phyloP scores from a whole-genome alignment of 2,888 invertebrate genomes.

The Eulithis testata region DNA sequence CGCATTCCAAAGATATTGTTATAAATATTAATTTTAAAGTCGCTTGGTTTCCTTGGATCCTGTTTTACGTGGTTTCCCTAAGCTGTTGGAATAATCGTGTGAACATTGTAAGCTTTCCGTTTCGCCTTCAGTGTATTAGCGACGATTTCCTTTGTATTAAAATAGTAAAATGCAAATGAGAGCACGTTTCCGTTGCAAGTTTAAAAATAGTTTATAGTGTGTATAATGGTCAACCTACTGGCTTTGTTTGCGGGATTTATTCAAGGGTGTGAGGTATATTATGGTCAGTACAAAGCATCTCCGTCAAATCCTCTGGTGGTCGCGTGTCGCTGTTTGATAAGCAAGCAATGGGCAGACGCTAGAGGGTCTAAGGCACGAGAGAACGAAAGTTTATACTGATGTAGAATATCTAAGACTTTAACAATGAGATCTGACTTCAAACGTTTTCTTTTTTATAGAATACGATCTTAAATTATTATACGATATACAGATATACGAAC shows the following conservation, averaged over 20 bases:
- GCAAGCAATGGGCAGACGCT: conserved; percentile 61
- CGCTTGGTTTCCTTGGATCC: neutral
- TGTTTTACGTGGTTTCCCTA: neutral
- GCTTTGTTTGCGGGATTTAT: conserved; percentile 22
- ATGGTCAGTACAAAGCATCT: conserved; percentile 66
- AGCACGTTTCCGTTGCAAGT: conserved; percentile 36
- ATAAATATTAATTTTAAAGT: conserved; percentile 45
- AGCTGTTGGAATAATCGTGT: conserved; percentile 13
- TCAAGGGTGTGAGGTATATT: conserved; percentile 37
- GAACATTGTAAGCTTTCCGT: conserved; percentile 21
- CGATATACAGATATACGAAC: too few species aligned
- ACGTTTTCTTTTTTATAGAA: too few species aligned
- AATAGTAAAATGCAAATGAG: conserved; percentile 38
- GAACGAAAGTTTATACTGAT: neutral
- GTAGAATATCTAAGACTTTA: neutral
- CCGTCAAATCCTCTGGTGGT: conserved; percentile 71
- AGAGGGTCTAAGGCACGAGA: conserved; percentile 43
- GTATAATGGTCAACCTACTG: conserved; percentile 12
- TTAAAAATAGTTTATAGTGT: conserved; percentile 33
- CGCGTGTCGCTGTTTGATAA: conserved; percentile 79
- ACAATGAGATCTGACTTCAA: too few species aligned
- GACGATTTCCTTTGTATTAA: conserved; percentile 29
- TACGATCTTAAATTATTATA: too few species aligned
- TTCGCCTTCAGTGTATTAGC: conserved; percentile 19
- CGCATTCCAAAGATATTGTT: conserved; percentile 48